Base-by-base conservation (phyloP, 2,113 vertebrate species). In the Oryzias melastigma region DNA sequence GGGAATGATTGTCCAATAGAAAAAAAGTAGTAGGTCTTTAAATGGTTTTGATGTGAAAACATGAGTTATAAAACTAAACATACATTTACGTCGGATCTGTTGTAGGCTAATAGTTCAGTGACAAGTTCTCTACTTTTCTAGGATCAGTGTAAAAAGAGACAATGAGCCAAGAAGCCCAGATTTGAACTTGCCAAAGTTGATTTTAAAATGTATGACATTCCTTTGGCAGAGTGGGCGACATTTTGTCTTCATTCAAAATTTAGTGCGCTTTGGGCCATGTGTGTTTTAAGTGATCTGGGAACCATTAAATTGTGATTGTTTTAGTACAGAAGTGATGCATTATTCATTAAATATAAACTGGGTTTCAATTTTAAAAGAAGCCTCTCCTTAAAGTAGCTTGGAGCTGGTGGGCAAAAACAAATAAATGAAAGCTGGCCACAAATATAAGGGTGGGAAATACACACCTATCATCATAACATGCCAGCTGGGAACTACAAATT, bases 161-260 rank as follows among this genome's bases (percentile, higher is more conserved):
- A 78, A 40, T 22, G 29, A 35, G 58, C 35, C 69, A 69, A 78
- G 66, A 49, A 77, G 58, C 35, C 56, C 7, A 1, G 61, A 47
- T 7, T 53, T 61, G 5, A 67, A 48, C 59, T 80, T 73, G 71
- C 73, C 73, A 65, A 67, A 56, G 52, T 18, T 47, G 6, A 75
- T 75, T 68, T 40, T 53, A 63, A 80, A 66, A 82, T 82, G 35
- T 25, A 71, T 68, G 62, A n/a, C 2, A 5, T 75, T 62, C 14
- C 41, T 58, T 70, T 80, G 16, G 50, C 50, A 63, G 41, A 61
- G 19, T 41, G 50, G 41, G 52, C 35, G 15, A 44, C 49, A 5
- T 69, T 78, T 85, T 70, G 55, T 73, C 81, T 48, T 77, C 59
- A 67, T 81, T 71, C 56, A 77, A 58, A 70, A 70, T 79, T 68